Percentiles rank a stretch among this genome's conserved stretches.
Conservation (phyloP, 1,140 invertebrate genomes). For the Temnothorax curvispinosus region DNA sequence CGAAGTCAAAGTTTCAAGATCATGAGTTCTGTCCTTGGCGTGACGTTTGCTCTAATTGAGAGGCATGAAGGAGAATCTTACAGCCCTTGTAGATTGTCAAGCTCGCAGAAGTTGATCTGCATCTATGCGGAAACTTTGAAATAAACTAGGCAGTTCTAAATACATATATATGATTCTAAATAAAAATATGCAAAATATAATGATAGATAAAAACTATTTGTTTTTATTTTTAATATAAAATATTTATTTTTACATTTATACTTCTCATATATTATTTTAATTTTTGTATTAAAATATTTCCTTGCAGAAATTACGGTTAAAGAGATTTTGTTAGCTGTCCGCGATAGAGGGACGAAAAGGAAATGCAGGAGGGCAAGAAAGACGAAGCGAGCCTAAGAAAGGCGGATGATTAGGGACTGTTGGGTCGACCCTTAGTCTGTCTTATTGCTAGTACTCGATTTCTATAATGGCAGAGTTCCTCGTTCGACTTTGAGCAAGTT, state of each 20-base stretch:
- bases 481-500: constrained; percentile 62
- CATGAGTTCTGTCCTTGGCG: constrained; percentile 54
- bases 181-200: not conserved
- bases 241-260: not conserved
- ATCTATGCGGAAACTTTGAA: constrained; percentile 45
- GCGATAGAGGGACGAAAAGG: not conserved
- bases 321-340: constrained; percentile 52
- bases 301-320: constrained; percentile 31
- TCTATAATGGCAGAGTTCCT: constrained; percentile 48
- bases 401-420: constrained; percentile 67
- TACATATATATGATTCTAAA: not conserved
- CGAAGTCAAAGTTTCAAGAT: constrained; percentile 73
- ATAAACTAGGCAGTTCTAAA: not conserved
- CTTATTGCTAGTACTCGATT: constrained; percentile 68
- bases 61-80: constrained; percentile 49
- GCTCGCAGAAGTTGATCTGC: not conserved
- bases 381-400: constrained; percentile 48
- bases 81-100: constrained; percentile 4
- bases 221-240: not conserved
- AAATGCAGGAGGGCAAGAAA: constrained; percentile 19
- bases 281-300: not conserved
- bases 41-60: constrained; percentile 75
- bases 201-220: not conserved
- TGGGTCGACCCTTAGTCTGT: constrained; percentile 61
- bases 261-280: not conserved